Evolutionary conservation across 2,888 invertebrate species (phyloP), one percentile per base, ranked within the genome.

Genomic region (Noctuana brunneofusca): DNA sequence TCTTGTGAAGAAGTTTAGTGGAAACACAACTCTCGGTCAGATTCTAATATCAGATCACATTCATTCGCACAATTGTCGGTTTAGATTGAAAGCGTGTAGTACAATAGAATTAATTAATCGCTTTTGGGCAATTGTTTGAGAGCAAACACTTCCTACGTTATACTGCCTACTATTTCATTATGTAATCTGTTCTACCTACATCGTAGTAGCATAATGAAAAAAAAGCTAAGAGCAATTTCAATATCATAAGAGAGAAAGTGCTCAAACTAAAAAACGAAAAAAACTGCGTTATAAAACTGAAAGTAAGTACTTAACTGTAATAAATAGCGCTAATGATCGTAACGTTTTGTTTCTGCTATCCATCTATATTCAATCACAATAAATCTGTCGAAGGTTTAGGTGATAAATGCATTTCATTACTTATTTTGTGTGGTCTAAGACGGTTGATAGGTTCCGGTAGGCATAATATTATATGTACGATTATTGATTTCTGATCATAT

Each of bases 231-330:
- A 63, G 67, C 71, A 73, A 70, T 73, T 71, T 69, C 70, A 72
- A 79, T 80, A 81, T 69, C 74, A 22, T 66, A 79, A 76, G 79
- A 81, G 83, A 77, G 87, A 87, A 87, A 87, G 86, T 80, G 73
- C 69, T 71, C 76, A 35, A 35, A 70, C 73, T 71, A 70, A 71
- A 75, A 80, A 75, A 81, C 79, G 80, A 79, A 77, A 75, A 46
- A 43, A 4, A 43, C 3, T 43, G 18, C 1, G 72, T 75, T 75
- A 78, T 79, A 80, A 46, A 27, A 6, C 27, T 27, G n/a, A n/a
- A n/a, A n/a, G n/a, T n/a, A n/a, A n/a, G n/a, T n/a, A n/a, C n/a
- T n/a, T n/a, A 27, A 5, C 27, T 5, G 16, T 78, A 66, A 64
- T 78, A 81, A 81, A 78, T 83, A 85, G 81, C 76, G 76, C 70